Conservation (phyloP, 2,888 invertebrate genomes). For the Volucella bombylans region DNA sequence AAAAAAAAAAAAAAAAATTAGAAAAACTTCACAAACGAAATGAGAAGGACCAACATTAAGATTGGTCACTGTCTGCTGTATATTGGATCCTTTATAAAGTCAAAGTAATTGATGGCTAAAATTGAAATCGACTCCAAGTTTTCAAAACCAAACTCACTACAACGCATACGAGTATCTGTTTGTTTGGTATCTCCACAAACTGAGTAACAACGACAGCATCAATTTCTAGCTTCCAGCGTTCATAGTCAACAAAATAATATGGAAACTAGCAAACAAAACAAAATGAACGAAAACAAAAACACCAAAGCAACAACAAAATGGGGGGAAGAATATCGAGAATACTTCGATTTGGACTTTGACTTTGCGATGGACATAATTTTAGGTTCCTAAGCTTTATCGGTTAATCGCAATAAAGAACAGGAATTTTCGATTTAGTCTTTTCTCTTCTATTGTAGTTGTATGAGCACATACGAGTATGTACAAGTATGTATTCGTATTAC, state of each 20-base stretch:
- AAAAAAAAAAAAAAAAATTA: slow-evolving; percentile 3
- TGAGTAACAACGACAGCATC: too few relatives aligned
- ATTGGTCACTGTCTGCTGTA: not conserved
- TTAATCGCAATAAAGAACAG: slow-evolving; percentile 34
- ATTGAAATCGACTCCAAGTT: slow-evolving; percentile 34
- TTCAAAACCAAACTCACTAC: slow-evolving; percentile 5
- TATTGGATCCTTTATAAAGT: slow-evolving; percentile 1
- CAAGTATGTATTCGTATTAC: too few relatives aligned
- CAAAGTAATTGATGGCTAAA: slow-evolving; percentile 26
- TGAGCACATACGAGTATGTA: too few relatives aligned
- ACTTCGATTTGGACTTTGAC: slow-evolving; percentile 2
- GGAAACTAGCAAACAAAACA: not conserved
- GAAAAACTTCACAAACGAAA: not conserved
- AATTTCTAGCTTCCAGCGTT: too few relatives aligned
- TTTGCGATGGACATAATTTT: slow-evolving; percentile 34
- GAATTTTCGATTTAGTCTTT: slow-evolving; percentile 38
- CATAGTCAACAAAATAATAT: slow-evolving; percentile 5
- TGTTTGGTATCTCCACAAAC: too few relatives aligned
- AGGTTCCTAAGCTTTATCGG: slow-evolving; percentile 45
- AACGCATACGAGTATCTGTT: too few relatives aligned
- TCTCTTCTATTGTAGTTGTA: too few relatives aligned
- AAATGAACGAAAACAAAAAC: not conserved
- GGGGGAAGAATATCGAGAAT: not conserved
- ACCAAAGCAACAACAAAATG: too few relatives aligned
- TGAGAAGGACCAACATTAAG: not conserved